Evolutionary conservation across 2,113 vertebrate species (phyloP).

Genomic region (Hiodon tergisus): DNA sequence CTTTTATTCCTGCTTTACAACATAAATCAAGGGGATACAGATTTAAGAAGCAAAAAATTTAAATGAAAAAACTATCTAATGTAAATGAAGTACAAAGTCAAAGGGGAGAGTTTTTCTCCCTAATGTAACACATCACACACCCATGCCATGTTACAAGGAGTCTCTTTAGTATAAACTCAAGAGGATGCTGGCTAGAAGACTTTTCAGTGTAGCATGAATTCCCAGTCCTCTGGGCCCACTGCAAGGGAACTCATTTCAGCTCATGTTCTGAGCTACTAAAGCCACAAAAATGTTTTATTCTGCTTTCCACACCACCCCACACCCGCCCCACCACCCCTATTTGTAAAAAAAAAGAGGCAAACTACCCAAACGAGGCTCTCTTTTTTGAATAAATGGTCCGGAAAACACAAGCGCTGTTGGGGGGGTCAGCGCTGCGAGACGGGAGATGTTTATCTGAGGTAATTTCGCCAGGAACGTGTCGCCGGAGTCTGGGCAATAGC

Average conservation of each 20-base stretch:
- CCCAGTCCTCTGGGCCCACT: neutral
- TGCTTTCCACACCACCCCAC: neutral
- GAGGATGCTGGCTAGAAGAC: neutral
- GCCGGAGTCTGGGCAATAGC: neutral
- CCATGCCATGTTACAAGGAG: neutral
- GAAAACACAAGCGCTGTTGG: constrained; percentile 40
- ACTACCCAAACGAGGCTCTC: constrained; percentile 33
- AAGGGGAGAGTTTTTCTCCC: neutral
- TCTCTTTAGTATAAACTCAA: neutral
- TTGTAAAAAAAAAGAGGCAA: constrained; percentile 19
- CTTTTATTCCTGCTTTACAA: constrained; percentile 7
- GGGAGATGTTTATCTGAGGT: constrained; percentile 51
- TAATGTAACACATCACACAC: neutral
- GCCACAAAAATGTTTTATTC: constrained; percentile 8
- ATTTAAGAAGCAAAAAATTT: constrained; percentile 28
- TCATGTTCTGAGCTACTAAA: neutral
- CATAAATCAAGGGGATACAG: constrained; percentile 31
- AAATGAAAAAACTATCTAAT: constrained; percentile 9
- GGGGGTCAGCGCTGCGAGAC: constrained; percentile 36
- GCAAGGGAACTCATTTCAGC: constrained; percentile 3
- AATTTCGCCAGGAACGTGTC: constrained; percentile 35
- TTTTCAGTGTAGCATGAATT: neutral
- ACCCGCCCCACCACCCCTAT: neutral
- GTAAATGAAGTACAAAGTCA: constrained; percentile 12
- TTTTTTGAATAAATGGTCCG: constrained; percentile 42